Conservation (phyloP, 2,888 invertebrate genomes). For the Smittia aterrima region DNA sequence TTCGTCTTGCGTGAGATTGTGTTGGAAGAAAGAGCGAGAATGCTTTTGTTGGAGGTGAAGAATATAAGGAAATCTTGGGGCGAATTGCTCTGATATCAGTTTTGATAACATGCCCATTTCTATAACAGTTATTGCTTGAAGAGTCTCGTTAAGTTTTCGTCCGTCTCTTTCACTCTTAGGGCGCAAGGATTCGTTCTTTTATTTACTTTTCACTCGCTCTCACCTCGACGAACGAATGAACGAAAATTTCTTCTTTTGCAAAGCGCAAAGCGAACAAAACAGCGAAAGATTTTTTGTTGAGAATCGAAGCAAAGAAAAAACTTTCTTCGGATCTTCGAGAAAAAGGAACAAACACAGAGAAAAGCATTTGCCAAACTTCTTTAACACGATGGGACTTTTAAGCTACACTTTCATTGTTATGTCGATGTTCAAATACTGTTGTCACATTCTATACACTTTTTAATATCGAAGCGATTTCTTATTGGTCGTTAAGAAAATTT, state of each 20-base stretch:
- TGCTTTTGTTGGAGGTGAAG: background rate
- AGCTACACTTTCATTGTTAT: slow-evolving; percentile 41
- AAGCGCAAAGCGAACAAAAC: background rate
- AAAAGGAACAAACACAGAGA: background rate
- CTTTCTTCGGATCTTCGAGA: background rate
- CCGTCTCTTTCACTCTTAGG: background rate
- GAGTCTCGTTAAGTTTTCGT: slow-evolving; percentile 39
- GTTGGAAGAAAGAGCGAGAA: background rate
- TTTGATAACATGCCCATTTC: slow-evolving; percentile 39
- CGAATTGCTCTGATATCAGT: slow-evolving; percentile 27
- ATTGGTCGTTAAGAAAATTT: slow-evolving; percentile 42
- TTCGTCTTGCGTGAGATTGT: background rate
- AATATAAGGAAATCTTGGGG: slow-evolving; percentile 20
- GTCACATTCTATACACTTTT: slow-evolving; percentile 41
- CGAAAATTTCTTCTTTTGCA: background rate
- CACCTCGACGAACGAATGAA: background rate
- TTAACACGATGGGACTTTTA: slow-evolving; percentile 35
- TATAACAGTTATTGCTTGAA: slow-evolving; percentile 41
- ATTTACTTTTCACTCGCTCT: background rate
- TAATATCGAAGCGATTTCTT: slow-evolving; percentile 41
- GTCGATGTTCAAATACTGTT: slow-evolving; percentile 38
- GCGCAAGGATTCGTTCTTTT: background rate
- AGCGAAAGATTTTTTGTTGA: background rate
- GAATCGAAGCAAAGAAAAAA: background rate
- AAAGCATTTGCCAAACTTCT: background rate